phyloP scores from a whole-genome alignment of 37 sponge, comb jelly and placozoan species.

The Diacarnus erythraeanus region DNA sequence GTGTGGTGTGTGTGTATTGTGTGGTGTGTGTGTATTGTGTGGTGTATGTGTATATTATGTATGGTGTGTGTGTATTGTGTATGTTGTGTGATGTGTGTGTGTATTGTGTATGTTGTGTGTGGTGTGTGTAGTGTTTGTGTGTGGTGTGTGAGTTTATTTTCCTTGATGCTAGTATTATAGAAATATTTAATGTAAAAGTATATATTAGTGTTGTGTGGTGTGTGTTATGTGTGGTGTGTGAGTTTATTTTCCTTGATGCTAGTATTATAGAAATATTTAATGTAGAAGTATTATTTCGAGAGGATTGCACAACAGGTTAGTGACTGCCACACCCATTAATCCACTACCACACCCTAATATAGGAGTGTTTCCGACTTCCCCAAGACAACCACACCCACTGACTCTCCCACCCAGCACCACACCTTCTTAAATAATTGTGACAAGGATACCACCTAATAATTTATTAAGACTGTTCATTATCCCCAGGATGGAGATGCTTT shows the following conservation, averaged over 20 bases:
- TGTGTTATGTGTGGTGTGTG: not conserved
- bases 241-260: not conserved
- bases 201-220: not conserved
- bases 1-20: not conserved
- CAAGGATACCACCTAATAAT: too few species aligned
- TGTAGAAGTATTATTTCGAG: conserved; percentile 82
- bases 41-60: not conserved
- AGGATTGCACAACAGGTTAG: conserved; percentile 92
- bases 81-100: not conserved
- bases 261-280: conserved; percentile 80
- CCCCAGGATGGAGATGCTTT: too few species aligned
- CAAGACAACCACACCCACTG: too few species aligned
- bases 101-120: not conserved
- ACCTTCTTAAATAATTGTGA: too few species aligned
- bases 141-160: not conserved
- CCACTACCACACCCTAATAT: too few species aligned
- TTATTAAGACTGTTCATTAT: too few species aligned
- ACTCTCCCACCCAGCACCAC: too few species aligned
- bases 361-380: too few species aligned
- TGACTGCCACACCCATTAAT: too few species aligned
- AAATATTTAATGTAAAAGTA: conserved; percentile 90
- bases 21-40: not conserved
- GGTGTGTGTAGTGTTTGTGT: not conserved
- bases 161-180: conserved; percentile 10
- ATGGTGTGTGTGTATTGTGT: not conserved